Evolutionary conservation across 2,888 invertebrate genomes (phyloP).

Genomic region (Calliphora vomitoria): DNA sequence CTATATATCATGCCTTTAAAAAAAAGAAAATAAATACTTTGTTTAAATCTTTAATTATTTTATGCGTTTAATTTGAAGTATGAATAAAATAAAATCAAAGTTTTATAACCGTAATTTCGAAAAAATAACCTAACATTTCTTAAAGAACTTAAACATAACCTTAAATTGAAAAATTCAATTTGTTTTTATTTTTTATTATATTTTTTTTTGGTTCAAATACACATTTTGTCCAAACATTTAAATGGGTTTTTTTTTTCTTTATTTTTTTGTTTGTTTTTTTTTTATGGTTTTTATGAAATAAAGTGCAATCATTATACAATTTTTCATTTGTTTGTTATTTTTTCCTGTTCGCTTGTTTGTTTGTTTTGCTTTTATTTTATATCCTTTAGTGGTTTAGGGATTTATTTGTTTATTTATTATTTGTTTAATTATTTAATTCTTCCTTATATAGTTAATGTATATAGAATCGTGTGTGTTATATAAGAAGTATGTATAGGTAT

Average conservation of each 20-base stretch:
- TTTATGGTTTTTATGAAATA: slow-evolving; percentile 81
- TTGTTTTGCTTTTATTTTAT: slow-evolving; percentile 49
- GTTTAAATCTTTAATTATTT: slow-evolving; percentile 29
- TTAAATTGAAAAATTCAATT: slow-evolving; percentile 59
- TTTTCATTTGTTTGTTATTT: slow-evolving; percentile 63
- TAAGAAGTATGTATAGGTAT: slow-evolving; percentile 61
- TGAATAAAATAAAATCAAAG: slow-evolving; percentile 43
- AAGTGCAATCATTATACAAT: slow-evolving; percentile 81
- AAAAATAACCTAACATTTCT: slow-evolving; percentile 45
- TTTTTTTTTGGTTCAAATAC: slow-evolving; percentile 70
- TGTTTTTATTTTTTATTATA: slow-evolving; percentile 53
- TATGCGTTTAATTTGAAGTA: slow-evolving; percentile 34
- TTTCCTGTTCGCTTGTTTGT: slow-evolving; percentile 53
- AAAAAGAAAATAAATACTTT: too few relatives aligned
- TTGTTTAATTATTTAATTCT: slow-evolving; percentile 30
- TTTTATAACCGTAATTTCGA: slow-evolving; percentile 30
- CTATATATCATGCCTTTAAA: too few relatives aligned
- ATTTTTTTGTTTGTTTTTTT: slow-evolving; percentile 37
- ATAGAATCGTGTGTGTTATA: slow-evolving; percentile 65
- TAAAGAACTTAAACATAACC: slow-evolving; percentile 40
- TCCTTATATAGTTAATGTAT: slow-evolving; percentile 50
- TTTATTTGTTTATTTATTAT: slow-evolving; percentile 27
- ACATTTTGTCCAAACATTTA: slow-evolving; percentile 81
- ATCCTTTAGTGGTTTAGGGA: slow-evolving; percentile 51
- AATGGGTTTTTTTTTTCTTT: slow-evolving; percentile 79